Conservation (phyloP, 2,113 vertebrate species). For the Gobiocypris rarus region DNA sequence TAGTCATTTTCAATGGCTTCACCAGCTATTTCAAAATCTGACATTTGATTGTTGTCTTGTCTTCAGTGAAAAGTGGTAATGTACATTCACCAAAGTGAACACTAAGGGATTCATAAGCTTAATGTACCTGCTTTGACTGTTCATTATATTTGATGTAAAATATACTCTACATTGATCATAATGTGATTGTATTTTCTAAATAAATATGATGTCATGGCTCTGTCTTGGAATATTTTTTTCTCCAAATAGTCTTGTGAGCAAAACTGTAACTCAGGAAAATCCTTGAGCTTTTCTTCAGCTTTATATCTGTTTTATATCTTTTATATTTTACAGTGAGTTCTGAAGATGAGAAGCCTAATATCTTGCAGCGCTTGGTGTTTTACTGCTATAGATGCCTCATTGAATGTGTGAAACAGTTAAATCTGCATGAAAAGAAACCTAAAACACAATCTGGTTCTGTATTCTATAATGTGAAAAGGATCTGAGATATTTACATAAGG, state of each 20-base stretch:
- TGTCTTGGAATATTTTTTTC: background rate
- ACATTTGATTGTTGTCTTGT: conserved; percentile 39
- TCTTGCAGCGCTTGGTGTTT: background rate
- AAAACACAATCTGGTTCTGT: no score
- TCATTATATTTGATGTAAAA: conserved; percentile 41
- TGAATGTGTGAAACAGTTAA: background rate
- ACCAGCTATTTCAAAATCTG: conserved; percentile 52
- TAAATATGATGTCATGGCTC: conserved; percentile 32
- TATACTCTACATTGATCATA: conserved; percentile 37
- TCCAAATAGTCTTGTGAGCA: background rate
- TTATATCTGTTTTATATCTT: background rate
- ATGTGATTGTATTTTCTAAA: conserved; percentile 56
- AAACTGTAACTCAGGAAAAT: background rate
- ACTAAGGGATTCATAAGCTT: background rate
- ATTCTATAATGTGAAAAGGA: no score
- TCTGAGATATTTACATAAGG: no score
- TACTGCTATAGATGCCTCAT: background rate
- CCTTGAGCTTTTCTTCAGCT: background rate
- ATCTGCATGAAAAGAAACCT: background rate
- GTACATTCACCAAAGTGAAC: background rate
- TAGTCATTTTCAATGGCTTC: conserved; percentile 35
- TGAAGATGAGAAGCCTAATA: background rate
- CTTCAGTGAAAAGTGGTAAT: conserved; percentile 13
- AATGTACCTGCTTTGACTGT: conserved; percentile 36
- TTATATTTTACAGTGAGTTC: background rate